Percentiles rank a stretch among this genome's conserved stretches.
These are phyloP conservation scores for Oopsacas minuta DNA, from an alignment of 37 sponge, comb jelly and placozoan species.

Conservation along the genomic window DNA sequence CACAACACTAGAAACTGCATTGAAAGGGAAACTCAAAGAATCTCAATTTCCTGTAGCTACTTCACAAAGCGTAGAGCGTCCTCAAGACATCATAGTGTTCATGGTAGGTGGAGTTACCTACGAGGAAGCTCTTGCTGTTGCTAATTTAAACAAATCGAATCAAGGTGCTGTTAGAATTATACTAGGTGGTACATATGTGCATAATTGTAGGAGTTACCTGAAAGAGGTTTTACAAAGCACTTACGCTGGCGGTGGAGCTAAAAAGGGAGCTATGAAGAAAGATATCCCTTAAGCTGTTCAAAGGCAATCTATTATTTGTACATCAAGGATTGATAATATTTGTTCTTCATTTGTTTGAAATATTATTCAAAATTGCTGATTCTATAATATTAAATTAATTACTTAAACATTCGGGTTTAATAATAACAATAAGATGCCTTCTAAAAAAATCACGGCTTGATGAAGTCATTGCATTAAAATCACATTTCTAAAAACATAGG, in stretches of 20 bases:
- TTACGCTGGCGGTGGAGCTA: conserved; percentile 13
- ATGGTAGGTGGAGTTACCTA: conserved; percentile 90
- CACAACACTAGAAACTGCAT: conserved; percentile 28
- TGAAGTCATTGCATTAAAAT: neutral
- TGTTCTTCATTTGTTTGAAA: neutral
- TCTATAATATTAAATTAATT: neutral
- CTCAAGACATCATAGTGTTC: conserved; percentile 79
- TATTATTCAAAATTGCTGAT: neutral
- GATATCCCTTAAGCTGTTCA: neutral
- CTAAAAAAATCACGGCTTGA: neutral
- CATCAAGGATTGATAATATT: too few species aligned
- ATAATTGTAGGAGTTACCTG: conserved; percentile 30
- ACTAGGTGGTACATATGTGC: conserved; percentile 68
- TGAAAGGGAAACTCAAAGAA: conserved; percentile 61
- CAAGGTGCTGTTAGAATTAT: conserved; percentile 58
- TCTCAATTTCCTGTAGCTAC: conserved; percentile 32
- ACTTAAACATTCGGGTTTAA: too few species aligned
- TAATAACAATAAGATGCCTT: neutral
- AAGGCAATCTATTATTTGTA: too few species aligned
- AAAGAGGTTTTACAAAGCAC: conserved; percentile 29
- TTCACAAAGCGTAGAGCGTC: conserved; percentile 24
- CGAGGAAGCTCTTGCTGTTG: conserved; percentile 70
- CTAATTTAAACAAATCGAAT: conserved; percentile 44
- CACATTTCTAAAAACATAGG: neutral
- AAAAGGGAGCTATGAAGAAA: neutral